These are phyloP conservation scores for Pyrgus malvae DNA, from an alignment of 2,888 invertebrate genomes.

Conservation along the genomic window DNA sequence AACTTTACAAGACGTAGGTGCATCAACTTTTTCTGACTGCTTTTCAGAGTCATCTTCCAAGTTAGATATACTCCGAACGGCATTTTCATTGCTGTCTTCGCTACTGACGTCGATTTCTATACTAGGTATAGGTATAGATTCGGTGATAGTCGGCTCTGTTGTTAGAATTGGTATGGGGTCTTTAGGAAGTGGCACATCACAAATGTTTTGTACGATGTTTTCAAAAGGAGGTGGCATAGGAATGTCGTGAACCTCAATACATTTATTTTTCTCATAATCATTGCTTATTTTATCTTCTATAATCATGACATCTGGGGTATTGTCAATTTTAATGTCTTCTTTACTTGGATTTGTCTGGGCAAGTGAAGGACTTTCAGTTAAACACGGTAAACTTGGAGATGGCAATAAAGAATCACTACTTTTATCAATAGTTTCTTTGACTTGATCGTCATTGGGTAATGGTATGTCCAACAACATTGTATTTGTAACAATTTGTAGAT, in stretches of 20 bases:
- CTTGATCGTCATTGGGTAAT: slow-evolving; percentile 58
- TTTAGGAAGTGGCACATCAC: slow-evolving; percentile 70
- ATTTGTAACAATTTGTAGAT: slow-evolving; percentile 52
- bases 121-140: slow-evolving; percentile 84
- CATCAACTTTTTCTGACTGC: slow-evolving; percentile 55
- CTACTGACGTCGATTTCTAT: slow-evolving; percentile 66
- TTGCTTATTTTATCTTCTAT: slow-evolving; percentile 47
- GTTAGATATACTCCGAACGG: slow-evolving; percentile 89
- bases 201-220: slow-evolving; percentile 62
- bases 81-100: slow-evolving; percentile 86
- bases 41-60: slow-evolving; percentile 57
- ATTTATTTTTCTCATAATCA: slow-evolving; percentile 50
- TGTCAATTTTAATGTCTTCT: slow-evolving; percentile 36
- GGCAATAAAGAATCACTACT: slow-evolving; percentile 65
- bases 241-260: slow-evolving; percentile 63
- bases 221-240: slow-evolving; percentile 69
- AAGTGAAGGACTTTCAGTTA: slow-evolving; percentile 84
- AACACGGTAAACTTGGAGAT: slow-evolving; percentile 84
- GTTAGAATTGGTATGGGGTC: slow-evolving; percentile 55
- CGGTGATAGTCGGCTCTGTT: slow-evolving; percentile 55
- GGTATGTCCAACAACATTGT: slow-evolving; percentile 65
- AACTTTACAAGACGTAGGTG: slow-evolving; percentile 54
- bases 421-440: slow-evolving; percentile 46
- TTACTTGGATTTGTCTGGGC: slow-evolving; percentile 45
- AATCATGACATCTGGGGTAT: slow-evolving; percentile 35